Conservation (phyloP, 2,113 vertebrate species). For the Alligator mississippiensis region DNA sequence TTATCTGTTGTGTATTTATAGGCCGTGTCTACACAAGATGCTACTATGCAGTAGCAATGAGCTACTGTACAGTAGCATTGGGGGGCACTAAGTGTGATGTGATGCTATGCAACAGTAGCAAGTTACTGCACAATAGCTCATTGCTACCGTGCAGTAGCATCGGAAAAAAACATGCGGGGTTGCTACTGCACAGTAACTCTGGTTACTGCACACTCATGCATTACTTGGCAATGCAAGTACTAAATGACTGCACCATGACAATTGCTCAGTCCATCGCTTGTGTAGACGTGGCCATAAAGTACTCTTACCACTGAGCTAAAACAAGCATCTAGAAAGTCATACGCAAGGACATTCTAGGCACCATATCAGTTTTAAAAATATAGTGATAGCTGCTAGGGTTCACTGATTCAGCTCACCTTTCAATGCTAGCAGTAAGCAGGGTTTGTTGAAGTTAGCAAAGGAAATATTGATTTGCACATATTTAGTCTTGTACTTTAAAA, state of each 20-base stretch:
- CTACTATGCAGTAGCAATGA: background rate
- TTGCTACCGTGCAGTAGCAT: too few species aligned
- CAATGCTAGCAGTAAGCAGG: background rate
- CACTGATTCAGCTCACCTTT: background rate
- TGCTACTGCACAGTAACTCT: too few species aligned
- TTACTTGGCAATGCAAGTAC: too few species aligned
- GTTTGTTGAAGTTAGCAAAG: slow-evolving; percentile 11
- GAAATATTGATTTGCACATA: background rate
- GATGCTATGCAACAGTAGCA: too few species aligned
- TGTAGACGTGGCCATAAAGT: background rate
- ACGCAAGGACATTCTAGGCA: background rate
- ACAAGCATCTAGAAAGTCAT: background rate
- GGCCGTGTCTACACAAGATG: background rate
- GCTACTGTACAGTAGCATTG: too few species aligned
- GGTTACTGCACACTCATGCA: too few species aligned
- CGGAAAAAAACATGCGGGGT: too few species aligned
- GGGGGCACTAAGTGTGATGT: too few species aligned
- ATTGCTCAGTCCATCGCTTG: too few species aligned
- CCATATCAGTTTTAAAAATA: background rate
- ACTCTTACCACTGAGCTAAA: background rate
- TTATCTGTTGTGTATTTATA: background rate
- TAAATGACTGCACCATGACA: too few species aligned
- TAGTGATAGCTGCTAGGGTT: background rate
- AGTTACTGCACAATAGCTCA: too few species aligned
- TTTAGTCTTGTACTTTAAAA: background rate